Evolutionary conservation across 2,113 vertebrate genomes (phyloP).

Genomic region (Chaenogobius annularis): DNA sequence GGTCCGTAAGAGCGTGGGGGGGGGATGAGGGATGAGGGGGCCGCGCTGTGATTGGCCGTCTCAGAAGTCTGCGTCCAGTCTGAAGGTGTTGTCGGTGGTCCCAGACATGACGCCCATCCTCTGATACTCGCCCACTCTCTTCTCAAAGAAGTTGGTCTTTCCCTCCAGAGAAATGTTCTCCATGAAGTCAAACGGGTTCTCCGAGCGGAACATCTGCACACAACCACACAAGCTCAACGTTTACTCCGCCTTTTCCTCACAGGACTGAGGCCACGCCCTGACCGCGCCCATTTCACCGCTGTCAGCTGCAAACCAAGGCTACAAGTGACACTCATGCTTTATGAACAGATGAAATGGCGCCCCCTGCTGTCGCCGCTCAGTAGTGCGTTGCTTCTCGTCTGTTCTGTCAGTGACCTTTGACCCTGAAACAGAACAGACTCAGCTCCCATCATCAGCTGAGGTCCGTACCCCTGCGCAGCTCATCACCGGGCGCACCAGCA

Average conservation of each 20-base stretch:
- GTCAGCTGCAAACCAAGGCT: too few relatives aligned
- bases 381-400: conserved; percentile 47
- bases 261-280: too few relatives aligned
- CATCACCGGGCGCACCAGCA: conserved; percentile 66
- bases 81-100: conserved; percentile 87
- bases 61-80: conserved; percentile 93
- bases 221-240: too few relatives aligned
- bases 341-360: too few relatives aligned
- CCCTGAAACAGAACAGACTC: conserved; percentile 60
- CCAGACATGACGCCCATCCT: conserved; percentile 96
- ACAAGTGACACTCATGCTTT: too few relatives aligned
- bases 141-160: conserved; percentile 99
- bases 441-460: conserved; percentile 80
- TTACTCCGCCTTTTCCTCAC: too few relatives aligned
- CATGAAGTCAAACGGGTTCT: conserved; percentile 99
- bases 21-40: too few relatives aligned
- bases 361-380: conserved; percentile 38
- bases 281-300: too few relatives aligned
- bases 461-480: conserved; percentile 80
- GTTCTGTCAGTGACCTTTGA: conserved; percentile 53
- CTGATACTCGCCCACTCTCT: conserved; percentile 96
- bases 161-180: conserved; percentile 98
- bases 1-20: too few relatives aligned
- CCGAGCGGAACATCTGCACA: conserved; percentile 85
- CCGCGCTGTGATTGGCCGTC: not conserved